Conservation (phyloP, 2,797 vertebrate genomes). For the Sphenodon punctatus region DNA sequence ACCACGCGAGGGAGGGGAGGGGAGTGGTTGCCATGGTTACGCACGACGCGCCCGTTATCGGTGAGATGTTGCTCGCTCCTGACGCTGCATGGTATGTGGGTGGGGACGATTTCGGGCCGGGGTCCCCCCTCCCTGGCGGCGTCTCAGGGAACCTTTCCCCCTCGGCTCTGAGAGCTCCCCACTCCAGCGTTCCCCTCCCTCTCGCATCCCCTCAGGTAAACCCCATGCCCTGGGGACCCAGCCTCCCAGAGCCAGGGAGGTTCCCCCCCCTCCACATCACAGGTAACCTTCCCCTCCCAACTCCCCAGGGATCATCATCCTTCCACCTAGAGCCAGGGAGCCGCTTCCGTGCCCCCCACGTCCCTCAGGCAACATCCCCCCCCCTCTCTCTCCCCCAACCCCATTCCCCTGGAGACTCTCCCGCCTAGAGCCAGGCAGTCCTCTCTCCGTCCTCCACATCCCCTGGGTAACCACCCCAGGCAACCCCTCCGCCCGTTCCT, state of each 20-base stretch:
- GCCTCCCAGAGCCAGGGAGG: neutral
- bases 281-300: no score
- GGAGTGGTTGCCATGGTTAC: neutral
- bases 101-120: neutral
- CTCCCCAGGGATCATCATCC: no score
- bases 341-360: neutral
- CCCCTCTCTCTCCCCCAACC: no score
- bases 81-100: neutral
- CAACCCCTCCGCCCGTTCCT: no score
- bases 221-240: neutral
- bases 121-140: no score
- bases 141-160: neutral
- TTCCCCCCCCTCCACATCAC: no score
- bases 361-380: neutral
- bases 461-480: no score
- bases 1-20: neutral
- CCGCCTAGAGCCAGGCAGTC: no score
- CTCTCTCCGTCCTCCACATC: no score
- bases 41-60: neutral
- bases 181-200: neutral
- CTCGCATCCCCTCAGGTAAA: neutral
- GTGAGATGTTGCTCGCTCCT: no score
- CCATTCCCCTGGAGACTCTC: no score
- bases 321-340: neutral
- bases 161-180: neutral